Evolutionary conservation across 1,140 invertebrate species (phyloP).

Genomic region (Melanaphis sacchari): DNA sequence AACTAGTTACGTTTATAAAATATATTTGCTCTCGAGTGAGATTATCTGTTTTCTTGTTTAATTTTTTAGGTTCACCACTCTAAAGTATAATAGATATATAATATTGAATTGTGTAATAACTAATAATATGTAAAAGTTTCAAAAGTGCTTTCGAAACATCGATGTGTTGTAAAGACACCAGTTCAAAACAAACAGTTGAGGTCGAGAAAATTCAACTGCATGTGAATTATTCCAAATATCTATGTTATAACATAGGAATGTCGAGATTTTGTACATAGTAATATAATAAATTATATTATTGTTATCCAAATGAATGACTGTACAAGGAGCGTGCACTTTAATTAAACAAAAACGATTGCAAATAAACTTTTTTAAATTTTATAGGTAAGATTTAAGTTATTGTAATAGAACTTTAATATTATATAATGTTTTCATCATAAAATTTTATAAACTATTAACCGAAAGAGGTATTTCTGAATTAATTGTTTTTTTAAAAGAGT

Average conservation of each 20-base stretch:
- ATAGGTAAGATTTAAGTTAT: neutral
- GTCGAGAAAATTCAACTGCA: neutral
- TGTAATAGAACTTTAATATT: neutral
- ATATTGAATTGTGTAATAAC: neutral
- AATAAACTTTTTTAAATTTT: too few relatives aligned
- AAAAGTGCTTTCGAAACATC: neutral
- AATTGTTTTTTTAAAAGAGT: too few relatives aligned
- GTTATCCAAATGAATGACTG: neutral
- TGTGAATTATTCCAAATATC: neutral
- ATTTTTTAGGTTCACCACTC: neutral
- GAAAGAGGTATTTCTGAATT: neutral
- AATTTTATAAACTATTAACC: neutral
- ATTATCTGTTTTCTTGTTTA: neutral
- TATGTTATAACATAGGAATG: neutral
- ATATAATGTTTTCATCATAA: neutral
- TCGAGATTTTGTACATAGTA: neutral
- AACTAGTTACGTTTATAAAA: neutral
- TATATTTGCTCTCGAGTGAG: neutral
- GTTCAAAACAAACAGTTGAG: neutral
- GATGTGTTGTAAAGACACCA: neutral
- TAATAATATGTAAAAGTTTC: neutral
- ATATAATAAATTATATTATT: neutral
- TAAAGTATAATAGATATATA: neutral
- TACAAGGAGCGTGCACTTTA: neutral
- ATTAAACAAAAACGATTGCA: neutral